These are phyloP conservation scores for Lagocephalus sceleratus DNA, from an alignment of 2,797 vertebrate genomes.

Conservation along the genomic window DNA sequence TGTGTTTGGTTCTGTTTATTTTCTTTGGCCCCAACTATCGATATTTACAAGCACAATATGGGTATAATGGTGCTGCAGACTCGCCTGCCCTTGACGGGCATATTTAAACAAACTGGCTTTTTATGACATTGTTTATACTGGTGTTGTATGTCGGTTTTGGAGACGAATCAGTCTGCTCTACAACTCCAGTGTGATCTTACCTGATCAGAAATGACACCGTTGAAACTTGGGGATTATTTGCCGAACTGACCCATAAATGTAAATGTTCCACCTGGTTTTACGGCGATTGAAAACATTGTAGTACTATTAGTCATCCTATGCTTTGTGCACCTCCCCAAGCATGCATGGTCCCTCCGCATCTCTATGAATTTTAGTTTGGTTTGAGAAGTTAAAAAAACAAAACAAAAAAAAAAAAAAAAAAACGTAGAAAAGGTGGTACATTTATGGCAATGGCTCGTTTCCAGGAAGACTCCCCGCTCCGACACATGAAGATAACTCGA, in stretches of 20 bases:
- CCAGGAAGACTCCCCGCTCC: constrained; percentile 55
- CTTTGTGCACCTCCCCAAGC: constrained; percentile 65
- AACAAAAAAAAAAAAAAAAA: constrained; percentile 18
- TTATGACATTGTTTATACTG: constrained; percentile 51
- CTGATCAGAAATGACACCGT: constrained; percentile 74
- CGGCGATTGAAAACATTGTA: constrained; percentile 54
- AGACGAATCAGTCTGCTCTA: neutral
- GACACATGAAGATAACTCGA: constrained; percentile 53
- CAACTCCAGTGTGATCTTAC: constrained; percentile 49
- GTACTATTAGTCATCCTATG: constrained; percentile 63
- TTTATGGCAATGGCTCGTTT: constrained; percentile 72
- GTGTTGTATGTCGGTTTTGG: constrained; percentile 38
- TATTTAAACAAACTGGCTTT: constrained; percentile 43
- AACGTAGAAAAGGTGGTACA: constrained; percentile 59
- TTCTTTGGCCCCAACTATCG: constrained; percentile 75
- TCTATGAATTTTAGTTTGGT: constrained; percentile 54
- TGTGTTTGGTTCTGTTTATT: constrained; percentile 79
- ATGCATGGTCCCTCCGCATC: constrained; percentile 65
- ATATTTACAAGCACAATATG: constrained; percentile 75
- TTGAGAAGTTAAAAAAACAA: constrained; percentile 30
- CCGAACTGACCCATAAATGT: constrained; percentile 61
- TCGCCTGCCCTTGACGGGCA: constrained; percentile 73
- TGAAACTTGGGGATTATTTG: constrained; percentile 61
- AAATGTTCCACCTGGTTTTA: constrained; percentile 71
- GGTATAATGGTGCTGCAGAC: constrained; percentile 71